Percentiles rank a stretch among this genome's conserved stretches.
Conservation (phyloP, 2,113 vertebrate species). For the Petaurus breviceps region DNA sequence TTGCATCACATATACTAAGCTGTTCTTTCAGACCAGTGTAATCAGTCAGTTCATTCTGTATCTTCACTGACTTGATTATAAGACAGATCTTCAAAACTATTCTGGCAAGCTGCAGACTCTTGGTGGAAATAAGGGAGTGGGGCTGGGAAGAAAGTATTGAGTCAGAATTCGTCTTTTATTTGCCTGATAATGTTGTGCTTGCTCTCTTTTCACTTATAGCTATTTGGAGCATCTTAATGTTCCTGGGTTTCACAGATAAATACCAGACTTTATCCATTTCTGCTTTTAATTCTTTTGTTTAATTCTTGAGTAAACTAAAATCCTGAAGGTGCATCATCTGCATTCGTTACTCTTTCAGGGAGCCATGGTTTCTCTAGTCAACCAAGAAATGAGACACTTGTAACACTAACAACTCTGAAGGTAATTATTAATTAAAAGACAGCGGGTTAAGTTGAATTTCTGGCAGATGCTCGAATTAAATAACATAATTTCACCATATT, state of each 20-base stretch:
- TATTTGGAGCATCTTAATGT: neutral
- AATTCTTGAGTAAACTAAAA: neutral
- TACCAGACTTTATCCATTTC: neutral
- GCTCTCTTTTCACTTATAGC: constrained; percentile 11
- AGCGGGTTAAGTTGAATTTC: neutral
- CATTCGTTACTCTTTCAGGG: constrained; percentile 8
- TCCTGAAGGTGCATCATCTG: neutral
- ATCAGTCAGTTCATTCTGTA: constrained; percentile 8
- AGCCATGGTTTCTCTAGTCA: constrained; percentile 22
- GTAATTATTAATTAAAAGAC: neutral
- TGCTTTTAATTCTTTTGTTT: neutral
- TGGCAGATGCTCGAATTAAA: neutral
- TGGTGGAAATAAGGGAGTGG: neutral
- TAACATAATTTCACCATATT: constrained; percentile 22
- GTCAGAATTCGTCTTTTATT: constrained; percentile 22
- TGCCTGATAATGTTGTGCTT: constrained; percentile 30
- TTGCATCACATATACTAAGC: constrained; percentile 14
- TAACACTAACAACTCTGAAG: neutral
- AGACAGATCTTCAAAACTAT: constrained; percentile 6
- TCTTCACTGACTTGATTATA: constrained; percentile 8
- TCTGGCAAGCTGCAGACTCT: neutral
- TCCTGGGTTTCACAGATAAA: constrained; percentile 5
- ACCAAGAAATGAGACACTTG: constrained; percentile 16
- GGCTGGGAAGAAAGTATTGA: neutral
- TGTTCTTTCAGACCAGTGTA: constrained; percentile 10